Percentiles rank a stretch among this genome's conserved stretches.
These are phyloP conservation scores for Macaca fascicularis DNA, from an alignment of 2,113 vertebrate genomes.

Conservation along the genomic window T2T-MFA8v1.1 NC_088376.1:54162001-54162500, in stretches of 20 bases:
- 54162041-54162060: not conserved
- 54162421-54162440: not conserved
- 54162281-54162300: no score
- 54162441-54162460: not conserved
- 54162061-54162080: not conserved
- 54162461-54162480: not conserved
- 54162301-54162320: not conserved
- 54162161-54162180: not conserved
- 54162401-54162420: not conserved
- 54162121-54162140: not conserved
- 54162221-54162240: not conserved
- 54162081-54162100: not conserved
- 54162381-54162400: not conserved
- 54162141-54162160: not conserved
- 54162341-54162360: not conserved
- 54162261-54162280: not conserved
- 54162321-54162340: not conserved
- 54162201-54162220: not conserved
- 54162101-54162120: not conserved
- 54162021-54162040: no score
- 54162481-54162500: not conserved
- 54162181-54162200: not conserved
- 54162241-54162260: not conserved
- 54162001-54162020: not conserved
- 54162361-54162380: not conserved